phyloP scores from a whole-genome alignment of 1,140 invertebrate genomes.

The Bombus breviceps region DNA sequence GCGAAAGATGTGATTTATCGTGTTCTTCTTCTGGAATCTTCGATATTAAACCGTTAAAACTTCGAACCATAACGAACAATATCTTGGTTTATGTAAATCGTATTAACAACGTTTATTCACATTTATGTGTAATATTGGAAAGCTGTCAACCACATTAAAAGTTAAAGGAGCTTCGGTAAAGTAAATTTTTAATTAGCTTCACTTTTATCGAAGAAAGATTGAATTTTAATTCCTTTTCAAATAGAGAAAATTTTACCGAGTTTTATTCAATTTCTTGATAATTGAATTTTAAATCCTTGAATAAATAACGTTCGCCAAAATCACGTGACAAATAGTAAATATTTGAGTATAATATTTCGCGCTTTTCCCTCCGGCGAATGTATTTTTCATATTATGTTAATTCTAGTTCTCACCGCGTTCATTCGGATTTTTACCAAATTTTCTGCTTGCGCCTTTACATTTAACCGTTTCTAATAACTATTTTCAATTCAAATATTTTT shows the following conservation, averaged over 20 bases:
- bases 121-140: not conserved
- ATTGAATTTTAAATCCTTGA: slow-evolving; percentile 1
- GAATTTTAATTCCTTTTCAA: not conserved
- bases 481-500: not conserved
- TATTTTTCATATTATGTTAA: slow-evolving; percentile 20
- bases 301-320: not conserved
- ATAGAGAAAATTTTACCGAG: not conserved
- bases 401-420: not conserved
- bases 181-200: not conserved
- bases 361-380: not conserved
- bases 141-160: not conserved
- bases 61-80: not conserved
- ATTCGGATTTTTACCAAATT: slow-evolving; percentile 1
- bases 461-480: not conserved
- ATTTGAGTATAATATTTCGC: not conserved
- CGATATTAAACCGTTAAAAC: not conserved
- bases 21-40: no score
- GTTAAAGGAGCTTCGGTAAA: not conserved
- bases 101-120: not conserved
- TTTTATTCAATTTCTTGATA: not conserved
- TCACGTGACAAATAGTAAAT: not conserved
- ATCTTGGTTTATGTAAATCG: not conserved
- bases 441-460: not conserved
- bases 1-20: not conserved
- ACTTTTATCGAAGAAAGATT: not conserved